These are phyloP conservation scores for Zosterops japonicus DNA, from an alignment of 2,113 vertebrate species.

Conservation along the genomic window DNA sequence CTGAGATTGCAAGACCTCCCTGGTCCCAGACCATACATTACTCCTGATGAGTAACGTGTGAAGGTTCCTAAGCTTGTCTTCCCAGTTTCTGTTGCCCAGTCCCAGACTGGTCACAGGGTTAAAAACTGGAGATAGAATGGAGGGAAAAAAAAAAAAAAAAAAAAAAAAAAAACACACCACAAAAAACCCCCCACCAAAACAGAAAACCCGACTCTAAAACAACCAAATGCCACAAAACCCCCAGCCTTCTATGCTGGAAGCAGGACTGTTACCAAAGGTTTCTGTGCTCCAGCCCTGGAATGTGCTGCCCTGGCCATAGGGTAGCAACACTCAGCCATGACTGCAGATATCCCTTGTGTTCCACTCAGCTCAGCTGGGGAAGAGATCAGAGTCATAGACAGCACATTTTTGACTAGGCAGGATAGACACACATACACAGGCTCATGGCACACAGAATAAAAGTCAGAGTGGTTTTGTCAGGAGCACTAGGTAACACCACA, in stretches of 20 bases:
- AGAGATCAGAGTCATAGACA: neutral
- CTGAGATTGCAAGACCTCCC: neutral
- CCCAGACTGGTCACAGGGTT: neutral
- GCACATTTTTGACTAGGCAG: neutral
- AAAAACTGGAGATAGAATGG: neutral
- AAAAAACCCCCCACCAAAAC: no score
- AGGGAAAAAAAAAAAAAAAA: neutral
- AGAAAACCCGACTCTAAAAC: neutral
- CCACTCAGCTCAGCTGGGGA: neutral
- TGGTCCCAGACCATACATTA: neutral
- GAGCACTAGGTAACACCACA: slow-evolving; percentile 9
- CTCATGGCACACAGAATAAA: neutral
- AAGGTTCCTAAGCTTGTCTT: neutral
- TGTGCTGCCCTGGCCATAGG: neutral
- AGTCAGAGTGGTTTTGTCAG: neutral
- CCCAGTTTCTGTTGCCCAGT: neutral
- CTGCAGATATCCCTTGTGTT: neutral
- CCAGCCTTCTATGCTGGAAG: neutral
- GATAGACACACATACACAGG: neutral
- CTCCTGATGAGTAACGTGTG: accelerated
- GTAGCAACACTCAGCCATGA: neutral
- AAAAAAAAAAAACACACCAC: no score
- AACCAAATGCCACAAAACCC: neutral
- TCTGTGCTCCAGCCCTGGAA: neutral
- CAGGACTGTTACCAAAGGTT: neutral